Evolutionary conservation across 2,113 vertebrate species (phyloP), one percentile per base, ranked within the genome.

Genomic region (Takifugu bimaculatus): DNA sequence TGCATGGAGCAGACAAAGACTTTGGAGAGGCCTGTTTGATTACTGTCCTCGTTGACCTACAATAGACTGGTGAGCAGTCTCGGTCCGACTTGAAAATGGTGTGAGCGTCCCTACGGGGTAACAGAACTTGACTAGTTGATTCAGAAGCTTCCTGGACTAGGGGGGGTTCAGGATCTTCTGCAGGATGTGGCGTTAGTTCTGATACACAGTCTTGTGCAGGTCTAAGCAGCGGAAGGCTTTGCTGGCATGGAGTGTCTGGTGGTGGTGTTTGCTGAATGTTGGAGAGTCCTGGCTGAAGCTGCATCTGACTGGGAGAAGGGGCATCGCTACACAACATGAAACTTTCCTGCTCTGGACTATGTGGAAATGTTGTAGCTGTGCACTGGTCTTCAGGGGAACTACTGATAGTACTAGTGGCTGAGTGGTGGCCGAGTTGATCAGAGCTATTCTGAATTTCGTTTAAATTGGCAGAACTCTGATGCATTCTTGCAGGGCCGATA

Each of bases 1-100:
- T 87, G 81, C 85, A 86, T 61, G 87, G 80, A 66, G 80, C 85
- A 56, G 81, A 85, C 47, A 20, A 14, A n/a, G 72, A 26, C 35
- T 60, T 63, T 1, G 2, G 3, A 51, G 60, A 65, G 28, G 42
- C 11, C 0, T 52, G 47, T 55, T 28, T 47, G 54, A 45, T 57
- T 60, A 29, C 14, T 11, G 9, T 50, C 6, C 28, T 13, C 6
- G 63, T n/a, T 27, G 42, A 32, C 44, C 43, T 48, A 57, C 29
- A 55, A 70, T 6, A 61, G 26, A 39, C 54, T 35, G 42, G 29
- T 12, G 51, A 65, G 20, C 48, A 15, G 4, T 72, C 67, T 57
- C 57, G 65, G 50, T 86, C 71, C 73, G 75, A 80, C 80, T 72
- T 75, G 66, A 65, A 81, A 35, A 71, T 50, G 15, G 29, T 32